A percentile compares a stretch with the other conserved stretches of the same genome.
These are phyloP conservation scores for Cyanistes caeruleus DNA, from an alignment of 2,113 vertebrate genomes.

Conservation along the genomic window DNA sequence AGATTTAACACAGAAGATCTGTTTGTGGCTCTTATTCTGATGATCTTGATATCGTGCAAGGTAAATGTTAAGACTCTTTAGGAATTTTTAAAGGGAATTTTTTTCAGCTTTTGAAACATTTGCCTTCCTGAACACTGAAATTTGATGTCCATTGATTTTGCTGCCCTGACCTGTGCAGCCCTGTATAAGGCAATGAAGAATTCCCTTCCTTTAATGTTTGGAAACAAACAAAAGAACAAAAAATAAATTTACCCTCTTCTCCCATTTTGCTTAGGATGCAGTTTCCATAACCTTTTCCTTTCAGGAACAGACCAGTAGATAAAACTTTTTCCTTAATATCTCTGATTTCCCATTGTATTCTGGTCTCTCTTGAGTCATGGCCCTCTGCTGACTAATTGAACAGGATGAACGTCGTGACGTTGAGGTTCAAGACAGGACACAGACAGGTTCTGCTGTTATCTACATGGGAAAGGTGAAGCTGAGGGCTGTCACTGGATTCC, in stretches of 20 bases:
- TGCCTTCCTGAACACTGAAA: rapidly evolving
- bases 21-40: neutral
- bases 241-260: neutral
- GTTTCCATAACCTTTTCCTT: neutral
- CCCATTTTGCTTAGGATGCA: neutral
- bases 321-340: neutral
- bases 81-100: neutral
- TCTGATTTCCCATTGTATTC: neutral
- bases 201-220: neutral
- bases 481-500: neutral
- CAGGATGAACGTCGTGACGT: rapidly evolving
- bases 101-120: neutral
- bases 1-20: neutral
- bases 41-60: neutral
- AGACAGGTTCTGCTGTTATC: neutral
- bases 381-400: neutral
- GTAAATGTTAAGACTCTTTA: neutral
- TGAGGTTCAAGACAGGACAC: neutral
- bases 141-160: neutral
- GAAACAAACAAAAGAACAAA: neutral
- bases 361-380: neutral
- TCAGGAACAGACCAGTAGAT: neutral
- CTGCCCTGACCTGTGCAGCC: neutral
- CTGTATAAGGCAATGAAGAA: neutral
- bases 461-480: neutral